These are phyloP conservation scores for Otus sunia DNA, from an alignment of 2,113 vertebrate species.

Conservation along the genomic window DNA sequence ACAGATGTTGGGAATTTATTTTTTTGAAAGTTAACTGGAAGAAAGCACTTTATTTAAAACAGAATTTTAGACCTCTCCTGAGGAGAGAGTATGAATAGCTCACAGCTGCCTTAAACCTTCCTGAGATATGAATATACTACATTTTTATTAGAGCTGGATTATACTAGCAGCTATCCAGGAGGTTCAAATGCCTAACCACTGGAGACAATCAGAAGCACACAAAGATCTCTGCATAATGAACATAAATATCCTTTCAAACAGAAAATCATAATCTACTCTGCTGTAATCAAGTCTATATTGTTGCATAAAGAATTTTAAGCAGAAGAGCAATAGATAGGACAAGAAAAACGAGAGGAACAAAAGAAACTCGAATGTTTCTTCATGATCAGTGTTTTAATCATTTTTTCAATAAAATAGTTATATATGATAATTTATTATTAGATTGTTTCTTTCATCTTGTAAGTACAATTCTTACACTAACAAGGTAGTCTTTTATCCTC, in stretches of 20 bases:
- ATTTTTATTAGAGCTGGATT: conserved; percentile 70
- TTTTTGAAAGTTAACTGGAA: conserved; percentile 2
- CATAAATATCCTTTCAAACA: conserved; percentile 75
- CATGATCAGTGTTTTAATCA: conserved; percentile 18
- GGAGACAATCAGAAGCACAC: conserved; percentile 68
- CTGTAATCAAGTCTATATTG: conserved; percentile 75
- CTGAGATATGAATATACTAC: conserved; percentile 33
- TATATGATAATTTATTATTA: conserved; percentile 47
- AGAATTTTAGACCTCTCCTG: conserved; percentile 7
- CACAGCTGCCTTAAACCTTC: conserved; percentile 52
- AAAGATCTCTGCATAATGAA: conserved; percentile 75
- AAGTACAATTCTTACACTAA: neutral
- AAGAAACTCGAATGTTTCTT: conserved; percentile 47
- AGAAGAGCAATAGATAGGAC: conserved; percentile 32
- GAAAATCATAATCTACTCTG: conserved; percentile 67
- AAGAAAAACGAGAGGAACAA: conserved; percentile 25
- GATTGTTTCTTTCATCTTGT: neutral
- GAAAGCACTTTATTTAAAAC: conserved; percentile 3
- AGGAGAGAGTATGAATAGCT: conserved; percentile 46
- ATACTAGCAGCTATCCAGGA: conserved; percentile 59
- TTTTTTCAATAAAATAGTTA: conserved; percentile 60
- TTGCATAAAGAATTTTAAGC: conserved; percentile 72
- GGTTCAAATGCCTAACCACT: conserved; percentile 66
- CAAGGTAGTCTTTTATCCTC: neutral
- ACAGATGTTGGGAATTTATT: neutral